Evolutionary conservation across 2,113 vertebrate species (phyloP), one percentile per base, ranked within the genome.

Genomic region (Melanerpes formicivorus): DNA sequence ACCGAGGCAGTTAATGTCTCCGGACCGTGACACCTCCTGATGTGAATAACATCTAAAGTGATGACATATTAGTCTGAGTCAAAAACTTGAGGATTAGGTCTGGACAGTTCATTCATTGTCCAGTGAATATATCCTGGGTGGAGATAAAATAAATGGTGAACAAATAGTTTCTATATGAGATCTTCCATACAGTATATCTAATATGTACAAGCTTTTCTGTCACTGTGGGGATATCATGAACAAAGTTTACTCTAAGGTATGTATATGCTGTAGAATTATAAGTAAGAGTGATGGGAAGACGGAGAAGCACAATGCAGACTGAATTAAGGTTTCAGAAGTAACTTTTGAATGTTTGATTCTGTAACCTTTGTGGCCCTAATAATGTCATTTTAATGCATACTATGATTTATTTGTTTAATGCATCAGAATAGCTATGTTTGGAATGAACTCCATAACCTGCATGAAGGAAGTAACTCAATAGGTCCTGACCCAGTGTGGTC

Each of bases 381-480:
- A 84, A 89, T 71, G 30, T 66, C 11, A 72, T 83, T 95, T 93
- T 78, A 95, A 93, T 79, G 50, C 77, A 92, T 88, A 29, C 40
- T 72, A 17, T 78, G 74, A 83, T 94, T 86, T 90, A 84, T 89
- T 94, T 90, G 76, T 88, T 83, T 93, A 93, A 80, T 96, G 87
- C 74, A 85, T 96, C 56, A 56, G 81, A 62, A 58, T 54, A 96
- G 85, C 65, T 94, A 93, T 76, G 84, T 91, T 96, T 96, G 90
- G 71, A 93, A 87, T 78, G 58, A 95, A 77, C 78, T 94, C 85
- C 73, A 87, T 95, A 84, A 94, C 52, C 91, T 92, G 76, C 42
- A 77, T 56, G 34, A 95, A 85, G 77, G 73, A 96, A 80, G 67
- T 12, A 84, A 84, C 80, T 79, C 74, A 73, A 22, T 87, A 91